These are phyloP conservation scores for Craterocephalus amniculus DNA, from an alignment of 2,797 vertebrate genomes.

Conservation along the genomic window DNA sequence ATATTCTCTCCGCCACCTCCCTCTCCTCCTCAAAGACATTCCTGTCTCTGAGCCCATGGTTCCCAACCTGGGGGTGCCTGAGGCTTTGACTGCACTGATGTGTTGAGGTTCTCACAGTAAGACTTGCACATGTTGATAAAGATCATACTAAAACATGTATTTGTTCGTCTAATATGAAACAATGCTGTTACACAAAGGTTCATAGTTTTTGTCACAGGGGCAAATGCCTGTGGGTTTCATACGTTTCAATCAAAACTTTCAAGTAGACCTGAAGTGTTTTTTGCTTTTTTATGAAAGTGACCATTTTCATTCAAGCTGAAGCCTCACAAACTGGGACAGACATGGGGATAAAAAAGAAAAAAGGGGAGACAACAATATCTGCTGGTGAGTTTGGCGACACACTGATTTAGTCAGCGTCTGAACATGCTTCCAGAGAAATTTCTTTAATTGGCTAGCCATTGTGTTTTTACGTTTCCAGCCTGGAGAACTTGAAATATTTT, in stretches of 20 bases:
- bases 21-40: conserved; percentile 66
- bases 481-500: background rate
- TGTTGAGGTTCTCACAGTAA: background rate
- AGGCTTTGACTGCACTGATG: conserved; percentile 5
- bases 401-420: background rate
- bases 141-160: background rate
- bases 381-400: background rate
- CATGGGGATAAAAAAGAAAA: background rate
- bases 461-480: background rate
- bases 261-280: background rate
- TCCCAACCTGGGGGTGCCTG: background rate
- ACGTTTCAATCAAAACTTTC: background rate
- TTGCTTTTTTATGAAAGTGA: conserved; percentile 13
- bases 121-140: conserved; percentile 3
- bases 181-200: background rate
- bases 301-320: background rate
- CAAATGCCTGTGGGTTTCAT: background rate
- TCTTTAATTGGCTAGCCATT: background rate
- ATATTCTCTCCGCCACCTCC: conserved; percentile 33
- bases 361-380: background rate
- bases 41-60: conserved; percentile 54
- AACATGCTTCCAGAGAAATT: background rate
- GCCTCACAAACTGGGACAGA: conserved; percentile 1
- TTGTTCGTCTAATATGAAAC: background rate
- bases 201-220: background rate